These are phyloP conservation scores for Tachystola acroxantha DNA, from an alignment of 2,888 invertebrate genomes.

Conservation along the genomic window DNA sequence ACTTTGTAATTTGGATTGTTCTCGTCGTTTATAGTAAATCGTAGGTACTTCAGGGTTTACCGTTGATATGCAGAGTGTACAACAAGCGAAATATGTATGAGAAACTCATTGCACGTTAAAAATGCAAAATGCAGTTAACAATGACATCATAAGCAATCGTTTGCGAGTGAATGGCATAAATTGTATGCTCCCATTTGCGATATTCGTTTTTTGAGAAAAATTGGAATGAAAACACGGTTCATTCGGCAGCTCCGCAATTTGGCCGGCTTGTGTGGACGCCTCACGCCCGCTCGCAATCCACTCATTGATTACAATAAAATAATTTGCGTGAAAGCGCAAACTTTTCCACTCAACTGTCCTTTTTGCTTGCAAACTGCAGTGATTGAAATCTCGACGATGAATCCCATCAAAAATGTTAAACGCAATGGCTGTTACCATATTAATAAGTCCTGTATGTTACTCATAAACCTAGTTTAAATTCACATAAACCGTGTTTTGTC, in stretches of 20 bases:
- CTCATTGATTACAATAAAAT: conserved; percentile 58
- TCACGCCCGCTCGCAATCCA: conserved; percentile 20
- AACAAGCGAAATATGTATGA: not conserved
- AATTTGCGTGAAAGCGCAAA: conserved; percentile 46
- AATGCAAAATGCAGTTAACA: conserved; percentile 51
- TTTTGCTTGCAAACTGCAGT: conserved; percentile 16
- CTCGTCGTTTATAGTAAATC: too few relatives aligned
- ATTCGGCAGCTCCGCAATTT: conserved; percentile 55
- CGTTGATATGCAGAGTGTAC: too few relatives aligned
- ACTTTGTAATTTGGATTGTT: too few relatives aligned
- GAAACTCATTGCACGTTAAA: conserved; percentile 17
- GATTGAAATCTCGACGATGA: not conserved
- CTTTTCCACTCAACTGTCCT: conserved; percentile 29
- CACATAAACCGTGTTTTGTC: too few relatives aligned
- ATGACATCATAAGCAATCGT: conserved; percentile 68
- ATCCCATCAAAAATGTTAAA: too few relatives aligned
- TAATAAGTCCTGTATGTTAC: too few relatives aligned
- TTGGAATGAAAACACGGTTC: conserved; percentile 50
- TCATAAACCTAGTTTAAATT: too few relatives aligned
- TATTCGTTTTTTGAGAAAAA: conserved; percentile 57
- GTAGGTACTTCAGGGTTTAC: too few relatives aligned
- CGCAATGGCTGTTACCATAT: too few relatives aligned
- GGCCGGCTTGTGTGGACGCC: conserved; percentile 41
- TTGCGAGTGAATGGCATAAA: conserved; percentile 61
- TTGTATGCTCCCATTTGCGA: conserved; percentile 60